Base-by-base conservation (phyloP, 2,888 invertebrate species). In the Andricus curvator region DNA sequence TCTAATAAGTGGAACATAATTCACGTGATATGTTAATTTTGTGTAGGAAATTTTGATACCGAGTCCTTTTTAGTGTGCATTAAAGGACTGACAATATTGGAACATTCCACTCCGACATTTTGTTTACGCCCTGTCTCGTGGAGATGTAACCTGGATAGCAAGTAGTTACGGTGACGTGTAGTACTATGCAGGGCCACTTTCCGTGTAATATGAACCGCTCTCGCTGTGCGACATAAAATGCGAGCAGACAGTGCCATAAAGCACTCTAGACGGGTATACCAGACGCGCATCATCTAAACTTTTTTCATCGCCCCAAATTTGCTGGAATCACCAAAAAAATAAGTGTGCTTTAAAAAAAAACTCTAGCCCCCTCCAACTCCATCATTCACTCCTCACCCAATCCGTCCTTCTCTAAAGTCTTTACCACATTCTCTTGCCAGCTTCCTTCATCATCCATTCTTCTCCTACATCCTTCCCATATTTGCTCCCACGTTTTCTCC, bases 41-140 rank as follows among this genome's bases (percentile, higher is more conserved):
- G 15, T 25, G 15, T 22, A 25, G 2, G 15, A 62, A 25, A 25
- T 25, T 62, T 62, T 62, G 62, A 25, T 25, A 22, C 22, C 13
- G 25, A 29, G 62, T 62, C 22, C 15, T 62, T 56, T 74, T 56
- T 74, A 74, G 25, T 51, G 29, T 20, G 56, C 56, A 56, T 74
- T 74, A 56, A 74, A 74, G 51, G 74, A 56, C 56, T n/a, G 33
- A 56, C 74, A 33, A 74, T 74, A 74, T 56, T 74, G 56, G 51
- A 56, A 74, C 29, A 48, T 74, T 74, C 56, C 33, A 22, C 51
- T n/a, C 51, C 11, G n/a, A 74, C 51, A 56, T 74, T 74, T 74
- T 74, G 56, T 74, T 74, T 74, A 51, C 56, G 29, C 29, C 33
- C n/a, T 51, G 74, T 33, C 48, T 51, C n/a, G 51, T 74, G n/a